Base-by-base conservation (phyloP, 2,888 invertebrate species). In the Pomacea canaliculata region DNA sequence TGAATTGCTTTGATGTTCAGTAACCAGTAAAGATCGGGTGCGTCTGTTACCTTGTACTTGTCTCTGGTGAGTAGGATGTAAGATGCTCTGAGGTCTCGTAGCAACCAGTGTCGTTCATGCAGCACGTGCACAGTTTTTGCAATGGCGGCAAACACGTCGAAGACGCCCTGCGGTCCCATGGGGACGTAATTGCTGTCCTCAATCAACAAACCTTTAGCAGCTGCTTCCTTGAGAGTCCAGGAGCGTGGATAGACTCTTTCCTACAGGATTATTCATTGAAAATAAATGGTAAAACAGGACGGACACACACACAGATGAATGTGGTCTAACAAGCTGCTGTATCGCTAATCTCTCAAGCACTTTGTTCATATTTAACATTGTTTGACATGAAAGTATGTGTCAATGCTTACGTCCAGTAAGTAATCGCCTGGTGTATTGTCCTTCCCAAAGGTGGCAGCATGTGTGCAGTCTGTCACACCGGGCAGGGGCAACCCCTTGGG, bases 181-280 rank as follows among this genome's bases (percentile, higher is more conserved):
- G 49, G 1, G 18, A 69, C 18, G 62, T 74, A 74, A 48, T 68
- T 62, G 27, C 19, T 59, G 16, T 69, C 69, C 3, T 23, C 48
- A 1, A 49, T 60, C n/a, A 69, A 68, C 46, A 69, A 9, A 4
- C 74, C 74, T 49, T 27, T 74, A 60, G 68, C 56, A 13, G 62
- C 74, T 49, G 37, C 62, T 19, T 74, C 74, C 27, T 67, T 66
- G 23, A 74, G 63, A 46, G 69, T 69, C 74, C 74, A 74, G 7
- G 74, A 37, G 10, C 51, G 62, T 12, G 19, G 56, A 68, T 74
- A 74, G 7, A 19, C 19, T 37, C 74, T 23, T 27, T 74, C 74
- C 74, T 74, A 68, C 10, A 63, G 10, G 5, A 68, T 19, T 12
- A 12, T 1, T 12, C 13, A 37, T 19, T 7, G 1, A 46, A 23